phyloP scores from a whole-genome alignment of 2,113 vertebrate genomes.

The Bettongia penicillata region DNA sequence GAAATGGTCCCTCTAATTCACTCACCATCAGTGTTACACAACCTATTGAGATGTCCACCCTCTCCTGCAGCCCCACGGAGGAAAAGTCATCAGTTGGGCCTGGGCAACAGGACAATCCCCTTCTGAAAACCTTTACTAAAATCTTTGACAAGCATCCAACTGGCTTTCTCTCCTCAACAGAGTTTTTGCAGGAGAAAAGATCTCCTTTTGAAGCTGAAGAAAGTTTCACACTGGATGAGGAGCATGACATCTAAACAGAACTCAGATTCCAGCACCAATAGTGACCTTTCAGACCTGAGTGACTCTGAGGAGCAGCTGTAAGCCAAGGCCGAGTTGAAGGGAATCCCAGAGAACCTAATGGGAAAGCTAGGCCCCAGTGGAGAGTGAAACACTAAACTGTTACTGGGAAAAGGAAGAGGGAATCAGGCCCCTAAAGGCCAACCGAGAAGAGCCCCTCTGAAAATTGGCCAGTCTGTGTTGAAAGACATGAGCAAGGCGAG shows the following conservation, averaged over 20 bases:
- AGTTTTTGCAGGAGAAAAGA: constrained; percentile 86
- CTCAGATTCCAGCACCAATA: constrained; percentile 97
- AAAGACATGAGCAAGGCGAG: constrained; percentile 98
- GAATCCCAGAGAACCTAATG: constrained; percentile 89
- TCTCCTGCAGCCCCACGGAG: constrained; percentile 89
- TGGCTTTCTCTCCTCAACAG: constrained; percentile 83
- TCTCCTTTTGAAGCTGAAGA: constrained; percentile 92
- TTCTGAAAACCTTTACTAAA: constrained; percentile 86
- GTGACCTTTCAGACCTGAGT: constrained; percentile 97
- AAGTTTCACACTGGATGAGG: constrained; percentile 94
- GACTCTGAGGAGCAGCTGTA: constrained; percentile 94
- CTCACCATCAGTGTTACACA: constrained; percentile 84
- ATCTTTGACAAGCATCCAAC: constrained; percentile 90
- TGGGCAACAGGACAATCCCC: constrained; percentile 86
- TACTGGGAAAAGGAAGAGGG: constrained; percentile 91
- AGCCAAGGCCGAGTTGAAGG: constrained; percentile 89
- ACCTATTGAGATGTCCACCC: constrained; percentile 90
- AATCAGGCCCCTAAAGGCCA: constrained; percentile 91
- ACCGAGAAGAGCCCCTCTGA: constrained; percentile 94
- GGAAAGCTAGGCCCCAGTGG: constrained; percentile 85
- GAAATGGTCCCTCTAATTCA: constrained; percentile 86
- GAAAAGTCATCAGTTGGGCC: constrained; percentile 85
- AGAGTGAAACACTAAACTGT: constrained; percentile 85
- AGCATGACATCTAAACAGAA: constrained; percentile 93
- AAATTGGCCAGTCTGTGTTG: constrained; percentile 97